Evolutionary conservation across 2,888 invertebrate species (phyloP).

Genomic region (Baccha elongata): DNA sequence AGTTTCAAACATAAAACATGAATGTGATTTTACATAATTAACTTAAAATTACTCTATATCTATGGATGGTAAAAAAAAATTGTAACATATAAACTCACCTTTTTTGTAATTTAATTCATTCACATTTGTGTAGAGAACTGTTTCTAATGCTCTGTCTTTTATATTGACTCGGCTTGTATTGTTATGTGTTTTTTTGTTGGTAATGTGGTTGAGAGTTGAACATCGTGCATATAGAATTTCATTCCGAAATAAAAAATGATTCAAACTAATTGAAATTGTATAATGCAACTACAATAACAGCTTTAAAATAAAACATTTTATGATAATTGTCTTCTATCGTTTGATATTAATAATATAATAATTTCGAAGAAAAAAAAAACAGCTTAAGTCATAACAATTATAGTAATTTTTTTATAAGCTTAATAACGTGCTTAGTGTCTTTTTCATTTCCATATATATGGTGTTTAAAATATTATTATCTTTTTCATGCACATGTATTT

Average conservation of each 20-base stretch:
- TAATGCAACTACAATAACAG: slow-evolving; percentile 53
- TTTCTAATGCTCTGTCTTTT: slow-evolving; percentile 31
- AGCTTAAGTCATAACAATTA: slow-evolving; percentile 51
- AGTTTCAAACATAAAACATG: slow-evolving; percentile 3
- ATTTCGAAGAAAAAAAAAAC: slow-evolving; percentile 26
- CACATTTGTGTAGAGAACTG: slow-evolving; percentile 28
- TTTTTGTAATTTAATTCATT: slow-evolving; percentile 47
- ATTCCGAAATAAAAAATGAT: slow-evolving; percentile 66
- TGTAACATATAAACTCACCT: slow-evolving; percentile 60
- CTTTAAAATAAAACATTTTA: slow-evolving; percentile 46
- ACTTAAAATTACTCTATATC: slow-evolving; percentile 7
- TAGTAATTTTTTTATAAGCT: slow-evolving; percentile 47
- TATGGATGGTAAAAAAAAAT: slow-evolving; percentile 7
- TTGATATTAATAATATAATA: slow-evolving; percentile 34
- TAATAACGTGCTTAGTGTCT: slow-evolving; percentile 73
- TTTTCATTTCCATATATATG: slow-evolving; percentile 64
- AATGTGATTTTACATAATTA: slow-evolving; percentile 1
- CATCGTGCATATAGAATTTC: slow-evolving; percentile 68
- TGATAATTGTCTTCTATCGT: slow-evolving; percentile 33
- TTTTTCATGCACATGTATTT: slow-evolving; percentile 68
- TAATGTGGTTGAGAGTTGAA: slow-evolving; percentile 52
- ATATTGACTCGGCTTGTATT: slow-evolving; percentile 35
- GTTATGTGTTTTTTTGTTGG: slow-evolving; percentile 31
- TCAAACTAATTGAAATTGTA: slow-evolving; percentile 62
- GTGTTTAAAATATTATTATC: slow-evolving; percentile 56